These are phyloP conservation scores for Agapornis canus DNA, from an alignment of 2,797 vertebrate species.

Conservation along the genomic window DNA sequence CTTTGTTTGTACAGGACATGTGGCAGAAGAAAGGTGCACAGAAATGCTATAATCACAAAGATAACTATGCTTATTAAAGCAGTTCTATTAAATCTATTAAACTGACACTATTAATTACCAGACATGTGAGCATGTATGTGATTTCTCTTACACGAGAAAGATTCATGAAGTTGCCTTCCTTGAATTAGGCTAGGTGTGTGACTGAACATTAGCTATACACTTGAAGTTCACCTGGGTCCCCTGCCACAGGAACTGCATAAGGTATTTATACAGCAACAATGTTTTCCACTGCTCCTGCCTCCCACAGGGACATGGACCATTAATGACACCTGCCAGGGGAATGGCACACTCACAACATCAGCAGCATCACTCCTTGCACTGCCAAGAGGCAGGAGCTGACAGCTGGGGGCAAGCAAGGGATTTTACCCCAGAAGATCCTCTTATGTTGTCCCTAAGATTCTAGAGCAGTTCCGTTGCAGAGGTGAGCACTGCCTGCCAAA, in stretches of 20 bases:
- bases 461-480: neutral
- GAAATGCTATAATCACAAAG: neutral
- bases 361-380: neutral
- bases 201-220: neutral
- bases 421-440: neutral
- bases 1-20: neutral
- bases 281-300: neutral
- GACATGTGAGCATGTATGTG: fast-evolving
- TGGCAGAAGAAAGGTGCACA: neutral
- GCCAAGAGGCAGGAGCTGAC: neutral
- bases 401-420: neutral
- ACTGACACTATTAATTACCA: neutral
- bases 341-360: neutral
- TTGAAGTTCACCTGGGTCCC: neutral
- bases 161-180: neutral
- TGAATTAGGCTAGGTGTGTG: neutral
- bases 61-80: neutral
- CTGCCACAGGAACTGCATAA: fast-evolving
- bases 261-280: neutral
- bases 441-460: neutral
- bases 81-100: neutral
- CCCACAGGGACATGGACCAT: fast-evolving
- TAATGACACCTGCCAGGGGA: neutral
- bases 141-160: neutral
- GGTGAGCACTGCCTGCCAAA: neutral